These are phyloP conservation scores for Ahaetulla prasina DNA, from an alignment of 2,113 vertebrate species.

Conservation along the genomic window DNA sequence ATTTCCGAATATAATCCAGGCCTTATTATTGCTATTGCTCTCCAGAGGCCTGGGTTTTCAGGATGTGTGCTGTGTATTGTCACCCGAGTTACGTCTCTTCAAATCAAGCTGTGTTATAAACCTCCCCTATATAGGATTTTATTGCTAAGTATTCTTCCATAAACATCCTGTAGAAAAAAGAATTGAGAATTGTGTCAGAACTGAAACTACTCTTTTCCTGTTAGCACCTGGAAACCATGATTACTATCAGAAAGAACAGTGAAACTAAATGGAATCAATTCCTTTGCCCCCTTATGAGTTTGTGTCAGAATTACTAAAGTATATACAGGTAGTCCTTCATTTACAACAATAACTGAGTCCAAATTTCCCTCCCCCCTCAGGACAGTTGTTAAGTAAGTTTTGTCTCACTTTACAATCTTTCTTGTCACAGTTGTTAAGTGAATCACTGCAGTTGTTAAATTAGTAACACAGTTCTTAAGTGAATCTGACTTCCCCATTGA, in stretches of 20 bases:
- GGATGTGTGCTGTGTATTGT: neutral
- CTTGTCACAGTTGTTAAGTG: neutral
- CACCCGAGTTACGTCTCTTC: neutral
- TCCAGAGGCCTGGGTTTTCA: neutral
- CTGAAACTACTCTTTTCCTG: neutral
- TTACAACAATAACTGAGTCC: neutral
- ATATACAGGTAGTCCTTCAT: neutral
- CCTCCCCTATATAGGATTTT: neutral
- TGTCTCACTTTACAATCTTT: neutral
- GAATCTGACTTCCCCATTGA: neutral
- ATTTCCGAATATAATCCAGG: neutral
- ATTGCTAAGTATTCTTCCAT: neutral
- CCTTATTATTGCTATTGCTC: neutral
- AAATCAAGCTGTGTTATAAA: neutral
- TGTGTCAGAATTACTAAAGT: neutral
- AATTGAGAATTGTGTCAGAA: neutral
- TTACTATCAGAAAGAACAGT: neutral
- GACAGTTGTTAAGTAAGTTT: neutral
- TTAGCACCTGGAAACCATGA: neutral
- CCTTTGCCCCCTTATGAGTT: neutral
- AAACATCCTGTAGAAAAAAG: neutral
- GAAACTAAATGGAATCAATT: neutral
- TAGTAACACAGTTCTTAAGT: neutral
- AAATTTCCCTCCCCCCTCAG: neutral
- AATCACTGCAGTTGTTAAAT: neutral